These are phyloP conservation scores for Morinoia aosen DNA, from an alignment of 2,888 invertebrate species.

Conservation along the genomic window DNA sequence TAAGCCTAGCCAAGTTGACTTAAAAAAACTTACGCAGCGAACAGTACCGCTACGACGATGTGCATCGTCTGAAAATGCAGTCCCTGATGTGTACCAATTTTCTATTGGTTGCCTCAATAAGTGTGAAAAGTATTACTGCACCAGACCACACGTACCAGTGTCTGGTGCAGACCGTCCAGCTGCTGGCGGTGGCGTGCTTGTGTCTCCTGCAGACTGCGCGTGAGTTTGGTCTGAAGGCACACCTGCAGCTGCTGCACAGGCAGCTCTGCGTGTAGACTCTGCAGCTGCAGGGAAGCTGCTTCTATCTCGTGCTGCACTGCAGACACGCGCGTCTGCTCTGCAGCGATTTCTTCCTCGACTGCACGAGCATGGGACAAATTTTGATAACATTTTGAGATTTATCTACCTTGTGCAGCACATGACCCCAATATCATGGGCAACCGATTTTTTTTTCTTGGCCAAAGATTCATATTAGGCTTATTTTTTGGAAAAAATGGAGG, in stretches of 20 bases:
- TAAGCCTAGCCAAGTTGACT: no score
- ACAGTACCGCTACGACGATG: no score
- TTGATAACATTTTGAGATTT: background rate
- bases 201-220: background rate
- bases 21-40: no score
- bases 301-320: background rate
- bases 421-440: background rate
- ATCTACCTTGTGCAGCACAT: background rate
- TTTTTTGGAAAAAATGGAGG: background rate
- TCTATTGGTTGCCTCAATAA: no score
- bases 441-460: background rate
- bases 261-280: conserved; percentile 32
- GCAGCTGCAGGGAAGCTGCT: background rate
- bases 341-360: conserved; percentile 8
- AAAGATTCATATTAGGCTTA: background rate
- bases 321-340: background rate
- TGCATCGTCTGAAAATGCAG: no score
- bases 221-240: background rate
- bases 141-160: background rate
- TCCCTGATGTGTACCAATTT: no score
- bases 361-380: background rate
- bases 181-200: background rate
- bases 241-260: conserved; percentile 15
- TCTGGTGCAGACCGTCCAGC: background rate
- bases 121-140: no score